These are phyloP conservation scores for Taenioides sp. DNA, from an alignment of 2,797 vertebrate species.

Conservation along the genomic window DNA sequence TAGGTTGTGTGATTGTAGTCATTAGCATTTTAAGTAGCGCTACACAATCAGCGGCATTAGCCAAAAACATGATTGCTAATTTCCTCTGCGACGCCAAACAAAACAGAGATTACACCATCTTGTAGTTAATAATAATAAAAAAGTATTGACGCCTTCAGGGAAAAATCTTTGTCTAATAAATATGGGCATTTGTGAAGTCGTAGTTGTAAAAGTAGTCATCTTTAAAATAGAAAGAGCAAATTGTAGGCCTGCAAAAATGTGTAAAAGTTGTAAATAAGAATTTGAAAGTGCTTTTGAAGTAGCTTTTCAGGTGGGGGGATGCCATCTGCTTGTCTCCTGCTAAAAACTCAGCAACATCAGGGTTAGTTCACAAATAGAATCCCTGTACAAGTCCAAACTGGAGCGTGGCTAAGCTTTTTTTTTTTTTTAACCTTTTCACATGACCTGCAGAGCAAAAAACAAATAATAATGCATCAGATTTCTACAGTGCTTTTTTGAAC, in stretches of 20 bases:
- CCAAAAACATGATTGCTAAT: neutral
- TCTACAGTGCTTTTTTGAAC: too few relatives aligned
- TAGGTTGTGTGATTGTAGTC: neutral
- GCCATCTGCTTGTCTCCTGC: too few relatives aligned
- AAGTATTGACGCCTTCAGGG: neutral
- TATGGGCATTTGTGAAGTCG: neutral
- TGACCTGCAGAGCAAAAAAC: too few relatives aligned
- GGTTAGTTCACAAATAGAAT: too few relatives aligned
- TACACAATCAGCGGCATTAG: neutral
- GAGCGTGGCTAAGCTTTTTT: too few relatives aligned
- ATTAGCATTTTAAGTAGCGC: neutral
- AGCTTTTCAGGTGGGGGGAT: too few relatives aligned
- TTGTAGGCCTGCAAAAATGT: neutral
- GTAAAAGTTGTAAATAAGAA: neutral
- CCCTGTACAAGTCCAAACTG: too few relatives aligned
- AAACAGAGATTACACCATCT: neutral
- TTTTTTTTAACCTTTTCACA: too few relatives aligned
- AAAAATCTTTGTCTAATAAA: neutral
- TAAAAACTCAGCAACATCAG: too few relatives aligned
- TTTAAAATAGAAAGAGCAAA: neutral
- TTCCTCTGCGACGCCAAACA: neutral
- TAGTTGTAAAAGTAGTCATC: neutral
- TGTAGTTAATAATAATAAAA: neutral
- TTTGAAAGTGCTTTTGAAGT: too few relatives aligned
- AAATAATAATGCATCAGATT: too few relatives aligned